Evolutionary conservation across 2,888 invertebrate genomes (phyloP).

Genomic region (Latheticus oryzae): DNA sequence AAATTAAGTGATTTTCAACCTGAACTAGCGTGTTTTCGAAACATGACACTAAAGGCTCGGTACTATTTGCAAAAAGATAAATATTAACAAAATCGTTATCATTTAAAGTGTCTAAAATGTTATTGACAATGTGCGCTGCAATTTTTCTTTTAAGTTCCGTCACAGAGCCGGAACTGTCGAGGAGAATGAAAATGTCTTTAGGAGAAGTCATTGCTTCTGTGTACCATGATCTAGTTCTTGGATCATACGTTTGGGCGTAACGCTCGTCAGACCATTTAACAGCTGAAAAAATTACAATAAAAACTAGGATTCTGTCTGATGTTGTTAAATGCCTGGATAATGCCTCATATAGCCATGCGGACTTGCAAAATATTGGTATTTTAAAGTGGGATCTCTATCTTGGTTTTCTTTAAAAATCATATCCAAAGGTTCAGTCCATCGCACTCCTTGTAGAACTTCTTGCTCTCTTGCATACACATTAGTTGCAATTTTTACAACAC

Average conservation of each 20-base stretch:
- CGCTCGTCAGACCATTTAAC: slow-evolving; percentile 74
- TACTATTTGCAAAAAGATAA: slow-evolving; percentile 86
- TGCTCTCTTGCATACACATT: slow-evolving; percentile 86
- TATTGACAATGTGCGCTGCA: slow-evolving; percentile 88
- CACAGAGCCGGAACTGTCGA: slow-evolving; percentile 78
- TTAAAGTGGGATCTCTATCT: slow-evolving; percentile 85
- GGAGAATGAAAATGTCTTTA: slow-evolving; percentile 85
- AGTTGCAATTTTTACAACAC: slow-evolving; percentile 92
- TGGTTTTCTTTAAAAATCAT: slow-evolving; percentile 88
- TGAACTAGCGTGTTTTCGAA: slow-evolving; percentile 80
- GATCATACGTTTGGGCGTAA: slow-evolving; percentile 85
- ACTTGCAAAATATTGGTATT: slow-evolving; percentile 99
- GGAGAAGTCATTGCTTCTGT: slow-evolving; percentile 98
- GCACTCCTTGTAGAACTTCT: slow-evolving; percentile 88
- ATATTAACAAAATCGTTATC: slow-evolving; percentile 99
- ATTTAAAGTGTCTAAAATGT: slow-evolving; percentile 94
- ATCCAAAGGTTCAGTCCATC: slow-evolving; percentile 95
- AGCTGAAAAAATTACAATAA: slow-evolving; percentile 65
- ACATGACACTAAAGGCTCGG: slow-evolving; percentile 86
- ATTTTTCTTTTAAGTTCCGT: slow-evolving; percentile 76
- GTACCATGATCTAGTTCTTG: slow-evolving; percentile 94
- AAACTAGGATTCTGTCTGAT: not conserved
- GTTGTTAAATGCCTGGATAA: slow-evolving; percentile 80
- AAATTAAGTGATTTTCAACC: too few species aligned
- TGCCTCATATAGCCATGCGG: slow-evolving; percentile 96